These are phyloP conservation scores for Astur gentilis DNA, from an alignment of 2,113 vertebrate genomes.

Conservation along the genomic window DNA sequence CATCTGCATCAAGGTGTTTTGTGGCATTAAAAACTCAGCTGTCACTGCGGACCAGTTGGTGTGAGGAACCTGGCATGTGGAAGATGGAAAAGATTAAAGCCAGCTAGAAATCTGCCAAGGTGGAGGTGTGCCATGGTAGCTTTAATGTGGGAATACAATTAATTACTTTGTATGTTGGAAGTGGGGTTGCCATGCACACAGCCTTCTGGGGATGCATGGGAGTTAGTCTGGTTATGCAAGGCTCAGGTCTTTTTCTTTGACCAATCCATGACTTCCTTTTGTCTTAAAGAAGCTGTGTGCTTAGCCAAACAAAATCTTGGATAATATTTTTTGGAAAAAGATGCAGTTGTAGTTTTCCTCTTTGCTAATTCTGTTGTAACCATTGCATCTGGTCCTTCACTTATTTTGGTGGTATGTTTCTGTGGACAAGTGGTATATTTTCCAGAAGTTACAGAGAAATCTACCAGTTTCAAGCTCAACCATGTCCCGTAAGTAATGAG, in stretches of 20 bases:
- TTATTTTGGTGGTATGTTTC: neutral
- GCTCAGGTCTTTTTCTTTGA: neutral
- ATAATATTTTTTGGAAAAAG: neutral
- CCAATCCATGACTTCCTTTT: neutral
- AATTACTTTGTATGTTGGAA: neutral
- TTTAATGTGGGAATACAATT: neutral
- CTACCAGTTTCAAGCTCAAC: neutral
- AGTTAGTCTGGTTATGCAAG: neutral
- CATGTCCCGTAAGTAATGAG: neutral
- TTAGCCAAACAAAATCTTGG: neutral
- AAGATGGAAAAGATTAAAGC: neutral
- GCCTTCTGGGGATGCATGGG: neutral
- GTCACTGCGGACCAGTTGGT: neutral
- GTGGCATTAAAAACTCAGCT: neutral
- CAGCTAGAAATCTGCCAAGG: slow-evolving; percentile 27
- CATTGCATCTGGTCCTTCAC: neutral
- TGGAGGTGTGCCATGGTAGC: slow-evolving; percentile 22
- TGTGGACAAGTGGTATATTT: neutral
- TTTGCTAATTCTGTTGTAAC: neutral
- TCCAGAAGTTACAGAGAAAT: neutral
- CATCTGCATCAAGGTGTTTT: neutral
- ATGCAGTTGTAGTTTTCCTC: neutral
- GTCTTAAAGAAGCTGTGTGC: neutral
- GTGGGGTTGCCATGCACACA: neutral
- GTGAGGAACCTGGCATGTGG: neutral